These are phyloP conservation scores for Rhopalosiphum nymphaeae DNA, from an alignment of 2,888 invertebrate genomes.

Conservation along the genomic window DNA sequence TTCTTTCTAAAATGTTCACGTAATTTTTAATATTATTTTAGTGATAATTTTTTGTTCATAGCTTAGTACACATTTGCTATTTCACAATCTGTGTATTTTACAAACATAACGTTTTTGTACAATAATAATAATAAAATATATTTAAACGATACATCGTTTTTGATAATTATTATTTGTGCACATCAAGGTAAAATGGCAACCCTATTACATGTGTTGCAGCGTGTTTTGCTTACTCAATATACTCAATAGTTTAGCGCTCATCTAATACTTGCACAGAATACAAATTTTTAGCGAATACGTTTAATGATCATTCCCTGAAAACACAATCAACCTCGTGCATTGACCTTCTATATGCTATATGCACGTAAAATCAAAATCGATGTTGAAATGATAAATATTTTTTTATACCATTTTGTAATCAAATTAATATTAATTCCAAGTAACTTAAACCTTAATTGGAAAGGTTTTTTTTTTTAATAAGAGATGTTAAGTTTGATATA, in stretches of 20 bases:
- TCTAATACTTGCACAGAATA: slow-evolving; percentile 10
- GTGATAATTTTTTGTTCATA: neutral
- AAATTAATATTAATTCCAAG: neutral
- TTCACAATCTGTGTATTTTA: neutral
- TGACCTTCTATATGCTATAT: slow-evolving; percentile 1
- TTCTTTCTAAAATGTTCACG: neutral
- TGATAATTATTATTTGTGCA: neutral
- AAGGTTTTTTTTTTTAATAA: neutral
- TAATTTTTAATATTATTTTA: neutral
- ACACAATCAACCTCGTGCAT: slow-evolving; percentile 13
- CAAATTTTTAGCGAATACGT: slow-evolving; percentile 37
- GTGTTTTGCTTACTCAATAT: slow-evolving; percentile 43
- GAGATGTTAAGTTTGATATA: neutral
- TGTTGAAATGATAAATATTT: neutral
- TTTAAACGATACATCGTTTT: neutral
- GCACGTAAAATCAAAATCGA: neutral
- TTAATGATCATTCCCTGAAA: neutral
- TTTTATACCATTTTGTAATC: neutral
- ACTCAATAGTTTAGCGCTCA: neutral
- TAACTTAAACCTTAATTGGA: neutral
- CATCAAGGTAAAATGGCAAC: slow-evolving; percentile 20
- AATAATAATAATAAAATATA: neutral
- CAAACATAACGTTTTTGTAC: neutral
- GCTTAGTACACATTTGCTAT: neutral
- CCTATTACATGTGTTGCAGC: neutral